Evolutionary conservation across 2,888 invertebrate genomes (phyloP), one percentile per base, ranked within the genome.

Genomic region (Mellilla xanthometata): DNA sequence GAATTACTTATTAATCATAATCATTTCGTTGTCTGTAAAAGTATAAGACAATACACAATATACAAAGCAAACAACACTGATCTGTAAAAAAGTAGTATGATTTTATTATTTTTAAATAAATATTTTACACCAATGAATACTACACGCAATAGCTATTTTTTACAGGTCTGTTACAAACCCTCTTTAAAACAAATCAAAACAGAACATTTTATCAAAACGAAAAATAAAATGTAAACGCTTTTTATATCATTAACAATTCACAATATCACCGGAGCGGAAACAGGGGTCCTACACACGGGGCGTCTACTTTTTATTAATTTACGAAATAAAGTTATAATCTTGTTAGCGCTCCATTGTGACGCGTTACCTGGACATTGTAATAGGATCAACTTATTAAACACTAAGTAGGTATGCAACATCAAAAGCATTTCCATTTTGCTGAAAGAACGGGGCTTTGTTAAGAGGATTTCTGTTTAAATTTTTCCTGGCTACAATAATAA

Each of bases 361-460:
- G 68, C 31, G 76, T 80, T 82, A 87, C 88, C 88, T 87, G 88
- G 81, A 80, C 88, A 81, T 76, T 78, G 80, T 90, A 90, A 90
- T 89, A 90, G 90, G 90, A 90, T 90, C 88, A 90, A 88, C 86
- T 88, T 89, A 87, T 89, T 83, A 89, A 85, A 86, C 77, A 86
- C 81, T 87, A 90, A 90, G 90, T 87, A 90, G 89, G 90, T 89
- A 88, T 66, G 39, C 72, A 78, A 87, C 90, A 90, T 90, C 89
- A 90, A 89, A 87, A 84, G 85, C 83, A 65, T 77, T 76, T 68
- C 36, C 28, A 35, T 35, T 35, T 65, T 65, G 57, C 69, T 63
- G 72, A 82, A 83, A 81, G 82, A 84, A 85, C 77, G 68, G 53
- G 58, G 72, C 72, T 76, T 72, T 72, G 75, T 71, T 86, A 87